phyloP scores from a whole-genome alignment of 2,888 invertebrate species.

The Microctonus brassicae region DNA sequence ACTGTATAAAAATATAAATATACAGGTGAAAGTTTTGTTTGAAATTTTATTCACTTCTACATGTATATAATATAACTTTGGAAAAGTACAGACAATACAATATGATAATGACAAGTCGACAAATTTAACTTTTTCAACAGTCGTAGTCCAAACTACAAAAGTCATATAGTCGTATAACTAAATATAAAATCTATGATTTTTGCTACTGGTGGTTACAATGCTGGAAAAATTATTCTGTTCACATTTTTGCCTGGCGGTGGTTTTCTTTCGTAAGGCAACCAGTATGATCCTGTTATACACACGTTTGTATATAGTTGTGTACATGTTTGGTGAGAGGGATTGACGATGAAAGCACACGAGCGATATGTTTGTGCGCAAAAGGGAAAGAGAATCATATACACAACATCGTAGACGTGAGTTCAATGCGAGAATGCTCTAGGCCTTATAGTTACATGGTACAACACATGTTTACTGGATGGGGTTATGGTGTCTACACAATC shows the following conservation, averaged over 20 bases:
- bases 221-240: constrained; percentile 31
- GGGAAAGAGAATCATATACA: neutral
- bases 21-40: neutral
- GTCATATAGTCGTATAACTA: too few species aligned
- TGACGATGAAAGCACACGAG: neutral
- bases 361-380: constrained; percentile 10
- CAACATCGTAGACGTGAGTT: constrained; percentile 8
- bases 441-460: neutral
- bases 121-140: constrained; percentile 32
- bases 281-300: neutral
- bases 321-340: neutral
- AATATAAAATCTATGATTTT: constrained; percentile 10
- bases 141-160: neutral
- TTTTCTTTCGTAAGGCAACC: constrained; percentile 5
- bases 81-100: constrained; percentile 10
- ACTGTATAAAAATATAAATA: constrained; percentile 27
- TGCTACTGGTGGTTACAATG: neutral
- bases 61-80: neutral
- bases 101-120: constrained; percentile 33
- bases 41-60: neutral
- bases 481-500: constrained; percentile 7
- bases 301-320: neutral
- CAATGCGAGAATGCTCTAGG: constrained; percentile 5
- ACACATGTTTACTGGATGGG: neutral
- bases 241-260: constrained; percentile 22